Percentiles rank a stretch among this genome's conserved stretches.
phyloP scores from a whole-genome alignment of 1,140 invertebrate genomes.

The Tenebrio molitor region DNA sequence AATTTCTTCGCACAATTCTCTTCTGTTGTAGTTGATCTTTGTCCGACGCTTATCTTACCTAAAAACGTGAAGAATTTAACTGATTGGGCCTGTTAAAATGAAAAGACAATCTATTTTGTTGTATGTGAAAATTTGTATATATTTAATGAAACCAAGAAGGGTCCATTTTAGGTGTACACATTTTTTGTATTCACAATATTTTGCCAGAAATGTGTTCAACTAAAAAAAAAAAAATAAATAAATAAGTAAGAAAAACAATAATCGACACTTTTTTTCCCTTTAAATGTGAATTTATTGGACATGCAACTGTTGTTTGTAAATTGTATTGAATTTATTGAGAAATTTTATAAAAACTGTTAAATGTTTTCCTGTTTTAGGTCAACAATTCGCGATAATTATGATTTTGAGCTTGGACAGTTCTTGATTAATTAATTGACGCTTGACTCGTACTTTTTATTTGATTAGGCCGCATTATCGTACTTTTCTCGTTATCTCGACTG shows the following conservation, averaged over 20 bases:
- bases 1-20: slow-evolving; percentile 24
- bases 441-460: background rate
- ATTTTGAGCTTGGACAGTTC: slow-evolving; percentile 14
- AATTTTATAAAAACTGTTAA: slow-evolving; percentile 50
- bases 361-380: slow-evolving; percentile 46
- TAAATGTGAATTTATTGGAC: slow-evolving; percentile 26
- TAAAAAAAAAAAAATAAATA: slow-evolving; percentile 41
- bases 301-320: slow-evolving; percentile 49
- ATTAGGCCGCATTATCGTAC: too few relatives aligned
- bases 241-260: slow-evolving; percentile 28
- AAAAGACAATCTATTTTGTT: slow-evolving; percentile 59
- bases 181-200: slow-evolving; percentile 41
- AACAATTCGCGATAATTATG: slow-evolving; percentile 39
- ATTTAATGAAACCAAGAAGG: slow-evolving; percentile 34
- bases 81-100: slow-evolving; percentile 24
- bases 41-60: slow-evolving; percentile 5
- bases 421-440: background rate
- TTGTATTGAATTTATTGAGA: slow-evolving; percentile 51
- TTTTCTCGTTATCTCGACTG: too few relatives aligned
- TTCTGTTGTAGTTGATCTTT: slow-evolving; percentile 24
- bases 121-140: slow-evolving; percentile 51
- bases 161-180: slow-evolving; percentile 51
- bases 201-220: slow-evolving; percentile 49
- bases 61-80: background rate
- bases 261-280: slow-evolving; percentile 33